Evolutionary conservation across 2,797 vertebrate genomes (phyloP).

Genomic region (Falco naumanni): DNA sequence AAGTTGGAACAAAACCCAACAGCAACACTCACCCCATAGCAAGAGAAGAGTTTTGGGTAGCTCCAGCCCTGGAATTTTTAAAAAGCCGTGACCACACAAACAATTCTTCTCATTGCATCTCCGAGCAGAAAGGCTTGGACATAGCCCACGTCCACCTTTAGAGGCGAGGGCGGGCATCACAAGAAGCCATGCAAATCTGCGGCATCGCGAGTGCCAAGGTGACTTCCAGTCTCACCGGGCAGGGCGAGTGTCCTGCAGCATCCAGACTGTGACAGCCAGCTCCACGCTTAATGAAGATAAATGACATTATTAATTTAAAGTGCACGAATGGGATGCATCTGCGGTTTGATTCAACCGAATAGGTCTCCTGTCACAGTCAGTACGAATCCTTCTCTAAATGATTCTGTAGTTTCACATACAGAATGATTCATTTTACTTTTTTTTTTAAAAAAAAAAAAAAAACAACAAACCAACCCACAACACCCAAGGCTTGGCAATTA

Average conservation of each 20-base stretch:
- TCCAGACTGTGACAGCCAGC: neutral
- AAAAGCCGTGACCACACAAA: neutral
- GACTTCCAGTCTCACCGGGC: neutral
- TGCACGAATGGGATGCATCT: neutral
- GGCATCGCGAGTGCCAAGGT: neutral
- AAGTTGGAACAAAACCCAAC: neutral
- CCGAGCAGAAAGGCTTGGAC: neutral
- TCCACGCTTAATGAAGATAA: neutral
- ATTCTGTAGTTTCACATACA: neutral
- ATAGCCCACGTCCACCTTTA: neutral
- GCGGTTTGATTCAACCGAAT: neutral
- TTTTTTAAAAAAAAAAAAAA: neutral
- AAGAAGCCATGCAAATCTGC: neutral
- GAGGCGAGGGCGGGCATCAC: neutral
- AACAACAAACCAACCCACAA: too few relatives aligned
- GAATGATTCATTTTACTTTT: neutral
- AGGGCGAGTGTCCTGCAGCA: neutral
- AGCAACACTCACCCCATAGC: too few relatives aligned
- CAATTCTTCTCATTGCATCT: neutral
- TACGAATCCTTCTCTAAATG: neutral
- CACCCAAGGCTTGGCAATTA: neutral
- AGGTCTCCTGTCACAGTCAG: neutral
- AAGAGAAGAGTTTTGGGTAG: neutral
- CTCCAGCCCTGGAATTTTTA: neutral
- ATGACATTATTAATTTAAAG: neutral